Evolutionary conservation across 2,888 invertebrate genomes (phyloP), one percentile per base, ranked within the genome.

Genomic region (Acrobasis consociella): DNA sequence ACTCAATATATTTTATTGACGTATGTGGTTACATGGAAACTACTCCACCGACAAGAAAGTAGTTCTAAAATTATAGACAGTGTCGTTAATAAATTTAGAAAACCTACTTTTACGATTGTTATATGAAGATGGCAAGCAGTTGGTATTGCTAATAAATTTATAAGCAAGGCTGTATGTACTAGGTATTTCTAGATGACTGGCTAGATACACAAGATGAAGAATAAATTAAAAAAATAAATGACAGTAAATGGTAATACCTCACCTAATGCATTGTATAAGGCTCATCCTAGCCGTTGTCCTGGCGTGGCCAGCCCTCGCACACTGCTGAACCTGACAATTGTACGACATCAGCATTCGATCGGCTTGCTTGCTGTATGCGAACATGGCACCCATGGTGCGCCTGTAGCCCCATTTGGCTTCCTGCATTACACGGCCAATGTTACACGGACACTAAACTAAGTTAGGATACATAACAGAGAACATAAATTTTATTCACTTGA

Each of bases 221-320:
- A 13, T 13, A 16, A 17, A 31, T 2, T 7, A 42, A 42, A 42
- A 42, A 42, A 11, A 42, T 11, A 42, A 39, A n/a, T n/a, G n/a
- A n/a, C n/a, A 39, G 8, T 11, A 11, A 56, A 17, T n/a, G 42
- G 38, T 52, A 63, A 46, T 46, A 13, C n/a, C 91, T 90, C 85
- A 96, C 95, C 95, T 95, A 73, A 97, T 93, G 88, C 97, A 97
- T 82, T 97, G 96, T 72, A 96, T 91, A 70, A 97, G 96, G 85
- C 96, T 96, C 91, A 97, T 95, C 69, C 91, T 76, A 53, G 83
- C 78, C 9, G 79, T 76, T 46, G 81, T 75, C 73, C 91, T 78
- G 63, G 91, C 88, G 73, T 91, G 88, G 39, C 93, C 90, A 5
- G 87, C 89, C 62, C 85, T 72, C 81, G 87, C 92, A 75, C 78